A percentile compares a stretch with the other conserved stretches of the same genome.
Conservation (phyloP, 2,888 invertebrate species). For the Synergus gifuensis region DNA sequence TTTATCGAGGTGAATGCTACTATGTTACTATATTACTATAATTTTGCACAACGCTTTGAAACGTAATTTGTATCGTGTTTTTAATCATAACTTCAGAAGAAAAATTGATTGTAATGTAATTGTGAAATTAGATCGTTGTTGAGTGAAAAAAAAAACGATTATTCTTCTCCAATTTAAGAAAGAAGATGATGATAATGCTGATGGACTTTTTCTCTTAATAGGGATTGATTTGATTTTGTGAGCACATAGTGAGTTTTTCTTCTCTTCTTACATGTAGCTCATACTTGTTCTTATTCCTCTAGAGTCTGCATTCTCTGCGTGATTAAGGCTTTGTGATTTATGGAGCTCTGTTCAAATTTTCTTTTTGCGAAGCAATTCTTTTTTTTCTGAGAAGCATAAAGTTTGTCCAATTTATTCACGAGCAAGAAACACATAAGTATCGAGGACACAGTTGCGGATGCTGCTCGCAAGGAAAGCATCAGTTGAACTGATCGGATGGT, state of each 20-base stretch:
- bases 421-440: constrained; percentile 27
- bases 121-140: neutral
- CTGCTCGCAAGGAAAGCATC: constrained; percentile 50
- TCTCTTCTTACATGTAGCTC: too few species aligned
- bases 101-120: constrained; percentile 19
- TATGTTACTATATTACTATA: constrained; percentile 35
- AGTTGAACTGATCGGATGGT: constrained; percentile 60
- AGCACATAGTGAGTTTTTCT: too few species aligned
- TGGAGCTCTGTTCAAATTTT: neutral
- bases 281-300: too few species aligned
- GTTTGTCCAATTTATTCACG: constrained; percentile 20
- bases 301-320: too few species aligned
- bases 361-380: neutral
- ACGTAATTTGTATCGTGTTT: constrained; percentile 15
- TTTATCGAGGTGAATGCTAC: constrained; percentile 37
- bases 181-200: too few species aligned
- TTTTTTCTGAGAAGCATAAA: neutral
- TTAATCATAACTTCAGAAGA: neutral
- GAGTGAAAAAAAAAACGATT: neutral
- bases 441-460: constrained; percentile 35
- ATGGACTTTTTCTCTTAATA: too few species aligned
- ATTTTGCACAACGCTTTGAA: constrained; percentile 14
- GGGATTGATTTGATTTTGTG: too few species aligned
- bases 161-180: neutral
- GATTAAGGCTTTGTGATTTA: neutral